Percentiles rank a stretch among this genome's conserved stretches.
These are phyloP conservation scores for Manis javanica DNA, from an alignment of 2,797 vertebrate species.

Conservation along the genomic window DNA sequence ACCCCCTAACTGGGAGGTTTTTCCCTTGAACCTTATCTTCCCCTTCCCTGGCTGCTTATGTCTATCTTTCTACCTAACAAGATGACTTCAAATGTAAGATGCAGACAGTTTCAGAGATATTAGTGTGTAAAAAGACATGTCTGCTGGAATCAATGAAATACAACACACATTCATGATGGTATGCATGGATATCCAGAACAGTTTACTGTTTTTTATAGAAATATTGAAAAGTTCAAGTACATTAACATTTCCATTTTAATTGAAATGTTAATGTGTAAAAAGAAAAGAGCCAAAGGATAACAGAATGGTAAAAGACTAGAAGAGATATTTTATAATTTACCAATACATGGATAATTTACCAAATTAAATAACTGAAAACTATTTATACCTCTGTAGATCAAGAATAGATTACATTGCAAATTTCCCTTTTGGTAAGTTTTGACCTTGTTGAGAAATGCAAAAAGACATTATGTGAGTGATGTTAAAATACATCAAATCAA, in stretches of 20 bases:
- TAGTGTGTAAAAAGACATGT: neutral
- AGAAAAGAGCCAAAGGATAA: neutral
- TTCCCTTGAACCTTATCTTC: no score
- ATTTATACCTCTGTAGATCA: conserved; percentile 20
- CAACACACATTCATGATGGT: neutral
- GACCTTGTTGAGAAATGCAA: neutral
- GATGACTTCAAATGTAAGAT: neutral
- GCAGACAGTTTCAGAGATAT: neutral
- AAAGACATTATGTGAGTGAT: neutral
- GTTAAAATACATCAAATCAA: conserved; percentile 46
- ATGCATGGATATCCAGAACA: neutral
- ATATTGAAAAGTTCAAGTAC: conserved; percentile 29
- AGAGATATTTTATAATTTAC: conserved; percentile 34
- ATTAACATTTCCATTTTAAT: conserved; percentile 50
- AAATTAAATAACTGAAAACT: conserved; percentile 27
- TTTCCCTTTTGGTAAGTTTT: neutral
- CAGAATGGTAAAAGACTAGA: neutral
- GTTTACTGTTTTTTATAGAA: conserved; percentile 6
- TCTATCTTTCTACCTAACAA: no score
- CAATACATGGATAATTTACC: neutral
- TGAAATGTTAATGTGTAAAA: neutral
- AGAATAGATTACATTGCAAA: neutral
- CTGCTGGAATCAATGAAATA: neutral
- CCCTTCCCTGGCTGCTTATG: no score
- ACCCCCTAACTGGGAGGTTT: no score